Percentiles rank a stretch among this genome's conserved stretches.
phyloP scores from a whole-genome alignment of 2,113 vertebrate species.

The Paralichthys olivaceus region DNA sequence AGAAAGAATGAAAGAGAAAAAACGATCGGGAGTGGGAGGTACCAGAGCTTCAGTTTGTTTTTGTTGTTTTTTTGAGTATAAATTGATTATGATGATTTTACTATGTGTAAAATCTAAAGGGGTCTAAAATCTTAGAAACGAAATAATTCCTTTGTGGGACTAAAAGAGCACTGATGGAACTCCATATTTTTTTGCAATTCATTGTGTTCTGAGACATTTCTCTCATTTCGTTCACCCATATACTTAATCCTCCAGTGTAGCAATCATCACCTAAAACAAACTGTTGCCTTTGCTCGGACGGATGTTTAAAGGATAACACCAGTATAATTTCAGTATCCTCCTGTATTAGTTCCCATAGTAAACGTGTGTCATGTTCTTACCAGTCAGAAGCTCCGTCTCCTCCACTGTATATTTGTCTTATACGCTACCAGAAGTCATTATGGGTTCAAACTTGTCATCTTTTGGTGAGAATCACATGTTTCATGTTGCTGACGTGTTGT shows the following conservation, averaged over 20 bases:
- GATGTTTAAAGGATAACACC: slow-evolving; percentile 17
- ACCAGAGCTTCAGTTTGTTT: no score
- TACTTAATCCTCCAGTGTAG: neutral
- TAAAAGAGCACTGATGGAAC: neutral
- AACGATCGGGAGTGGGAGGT: no score
- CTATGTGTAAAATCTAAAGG: no score
- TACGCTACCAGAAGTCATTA: neutral
- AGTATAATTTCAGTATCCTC: neutral
- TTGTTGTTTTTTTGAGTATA: no score
- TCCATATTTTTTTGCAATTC: neutral
- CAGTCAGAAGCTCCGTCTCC: neutral
- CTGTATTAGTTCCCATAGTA: slow-evolving; percentile 7
- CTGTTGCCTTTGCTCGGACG: slow-evolving; percentile 1
- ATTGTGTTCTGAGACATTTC: neutral
- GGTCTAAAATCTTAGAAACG: no score
- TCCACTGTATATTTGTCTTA: neutral
- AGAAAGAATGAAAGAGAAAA: neutral
- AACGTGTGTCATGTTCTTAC: neutral
- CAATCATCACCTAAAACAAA: neutral
- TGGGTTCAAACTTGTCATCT: neutral
- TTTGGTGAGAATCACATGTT: neutral
- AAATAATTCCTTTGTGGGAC: neutral
- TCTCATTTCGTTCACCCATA: neutral
- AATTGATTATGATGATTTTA: no score
- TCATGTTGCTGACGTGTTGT: neutral